phyloP scores from a whole-genome alignment of 2,888 invertebrate genomes.

The Mythimna lalbum region DNA sequence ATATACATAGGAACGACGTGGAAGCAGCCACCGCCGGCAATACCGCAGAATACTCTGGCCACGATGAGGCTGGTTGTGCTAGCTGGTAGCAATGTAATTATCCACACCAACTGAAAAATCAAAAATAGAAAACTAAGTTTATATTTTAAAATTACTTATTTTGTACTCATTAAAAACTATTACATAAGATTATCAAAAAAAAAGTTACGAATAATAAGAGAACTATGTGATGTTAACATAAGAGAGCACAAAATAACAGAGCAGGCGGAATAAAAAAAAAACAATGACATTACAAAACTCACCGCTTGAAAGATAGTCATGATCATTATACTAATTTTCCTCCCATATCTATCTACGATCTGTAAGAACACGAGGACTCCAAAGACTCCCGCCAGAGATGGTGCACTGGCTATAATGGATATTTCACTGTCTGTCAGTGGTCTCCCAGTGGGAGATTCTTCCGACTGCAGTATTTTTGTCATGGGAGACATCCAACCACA shows the following conservation, averaged over 20 bases:
- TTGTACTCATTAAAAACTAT: too few species aligned
- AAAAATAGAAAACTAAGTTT: neutral
- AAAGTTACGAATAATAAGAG: neutral
- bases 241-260: neutral
- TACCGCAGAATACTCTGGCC: conserved; percentile 71
- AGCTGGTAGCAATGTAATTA: conserved; percentile 66
- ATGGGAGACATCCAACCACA: conserved; percentile 86
- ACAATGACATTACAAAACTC: conserved; percentile 65
- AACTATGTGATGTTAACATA: too few species aligned
- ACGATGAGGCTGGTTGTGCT: conserved; percentile 67
- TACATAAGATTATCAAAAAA: neutral
- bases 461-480: conserved; percentile 77
- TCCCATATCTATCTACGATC: conserved; percentile 80
- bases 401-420: conserved; percentile 84
- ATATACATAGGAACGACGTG: conserved; percentile 76
- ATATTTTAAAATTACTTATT: neutral
- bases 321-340: conserved; percentile 81
- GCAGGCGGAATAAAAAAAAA: neutral
- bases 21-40: conserved; percentile 74
- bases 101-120: conserved; percentile 70
- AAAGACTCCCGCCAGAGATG: conserved; percentile 80
- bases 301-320: conserved; percentile 84
- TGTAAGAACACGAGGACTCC: conserved; percentile 81
- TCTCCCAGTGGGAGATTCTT: conserved; percentile 74
- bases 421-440: conserved; percentile 77